A percentile compares a stretch with the other conserved stretches of the same genome.
phyloP scores from a whole-genome alignment of 64 coral and sea anemone genomes.

The Actinia tenebrosa region DNA sequence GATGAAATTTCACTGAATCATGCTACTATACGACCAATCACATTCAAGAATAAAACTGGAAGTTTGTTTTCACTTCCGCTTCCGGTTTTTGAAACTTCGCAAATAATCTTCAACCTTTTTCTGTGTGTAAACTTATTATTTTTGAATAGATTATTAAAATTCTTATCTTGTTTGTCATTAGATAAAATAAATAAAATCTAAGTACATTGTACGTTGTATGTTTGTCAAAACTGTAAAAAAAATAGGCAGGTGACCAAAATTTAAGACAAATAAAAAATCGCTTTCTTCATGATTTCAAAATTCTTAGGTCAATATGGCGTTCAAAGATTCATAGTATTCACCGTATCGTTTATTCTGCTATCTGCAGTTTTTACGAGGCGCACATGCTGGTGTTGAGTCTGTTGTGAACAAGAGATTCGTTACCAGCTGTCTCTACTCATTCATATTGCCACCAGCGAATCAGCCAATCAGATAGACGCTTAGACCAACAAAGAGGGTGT shows the following conservation, averaged over 20 bases:
- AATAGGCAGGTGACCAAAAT: not conserved
- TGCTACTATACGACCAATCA: not conserved
- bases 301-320: not conserved
- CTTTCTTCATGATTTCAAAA: not conserved
- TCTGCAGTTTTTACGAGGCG: conserved; percentile 21
- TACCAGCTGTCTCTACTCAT: conserved; percentile 4
- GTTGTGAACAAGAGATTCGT: conserved; percentile 2
- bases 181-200: not conserved
- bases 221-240: not conserved
- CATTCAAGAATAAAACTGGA: not conserved
- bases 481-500: conserved; percentile 14
- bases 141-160: not conserved
- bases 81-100: not conserved
- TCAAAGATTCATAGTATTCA: not conserved
- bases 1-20: not conserved
- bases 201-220: not conserved
- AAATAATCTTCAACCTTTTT: not conserved
- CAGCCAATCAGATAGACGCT: conserved; percentile 34
- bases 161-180: not conserved
- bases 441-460: conserved; percentile 9
- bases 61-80: not conserved
- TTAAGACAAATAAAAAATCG: not conserved
- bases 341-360: not conserved
- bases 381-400: conserved; percentile 25
- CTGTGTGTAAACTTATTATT: not conserved